These are phyloP conservation scores for Emydocephalus ijimae DNA, from an alignment of 2,113 vertebrate genomes.

Conservation along the genomic window DNA sequence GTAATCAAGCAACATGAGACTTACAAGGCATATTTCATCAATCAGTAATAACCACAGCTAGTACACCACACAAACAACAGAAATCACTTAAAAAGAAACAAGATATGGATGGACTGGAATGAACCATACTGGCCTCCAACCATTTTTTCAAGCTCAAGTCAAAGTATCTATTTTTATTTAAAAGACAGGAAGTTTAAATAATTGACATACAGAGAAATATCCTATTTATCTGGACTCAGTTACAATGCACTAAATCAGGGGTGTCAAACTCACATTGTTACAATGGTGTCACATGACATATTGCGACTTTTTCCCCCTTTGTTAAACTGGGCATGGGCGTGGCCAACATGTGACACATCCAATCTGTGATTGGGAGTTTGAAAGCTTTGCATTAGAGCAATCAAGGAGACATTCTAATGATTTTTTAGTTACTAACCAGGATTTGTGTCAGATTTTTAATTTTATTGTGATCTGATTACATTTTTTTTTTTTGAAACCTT, in stretches of 20 bases:
- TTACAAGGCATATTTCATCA: background rate
- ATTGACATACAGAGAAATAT: background rate
- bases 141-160: background rate
- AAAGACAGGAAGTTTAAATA: background rate
- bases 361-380: no score
- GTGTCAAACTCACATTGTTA: no score
- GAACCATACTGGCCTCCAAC: background rate
- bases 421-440: background rate
- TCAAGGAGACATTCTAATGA: background rate
- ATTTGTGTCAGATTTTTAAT: background rate
- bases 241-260: background rate
- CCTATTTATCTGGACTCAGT: background rate
- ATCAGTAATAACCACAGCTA: background rate
- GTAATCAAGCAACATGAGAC: background rate
- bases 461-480: background rate
- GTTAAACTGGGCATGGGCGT: no score
- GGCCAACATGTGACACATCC: no score
- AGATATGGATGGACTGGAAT: background rate
- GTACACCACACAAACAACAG: background rate
- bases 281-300: no score
- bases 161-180: background rate
- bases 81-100: background rate
- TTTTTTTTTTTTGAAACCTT: background rate
- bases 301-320: no score
- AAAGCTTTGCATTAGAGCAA: background rate